phyloP scores from a whole-genome alignment of 2,797 vertebrate genomes.

The Cuniculus paca region DNA sequence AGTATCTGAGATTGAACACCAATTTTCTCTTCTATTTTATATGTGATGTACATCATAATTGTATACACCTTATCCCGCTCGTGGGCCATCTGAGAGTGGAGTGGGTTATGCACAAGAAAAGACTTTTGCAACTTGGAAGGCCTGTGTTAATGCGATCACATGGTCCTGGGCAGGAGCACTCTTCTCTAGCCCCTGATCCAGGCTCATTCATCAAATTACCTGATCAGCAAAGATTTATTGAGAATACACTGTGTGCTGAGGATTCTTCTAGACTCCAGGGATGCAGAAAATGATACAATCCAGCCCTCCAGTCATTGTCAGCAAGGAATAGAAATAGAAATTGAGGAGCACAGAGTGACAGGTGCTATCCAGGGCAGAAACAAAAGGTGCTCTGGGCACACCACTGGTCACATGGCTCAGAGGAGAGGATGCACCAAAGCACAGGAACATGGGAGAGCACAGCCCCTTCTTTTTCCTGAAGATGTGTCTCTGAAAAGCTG shows the following conservation, averaged over 20 bases:
- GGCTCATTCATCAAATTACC: neutral
- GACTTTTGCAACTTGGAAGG: neutral
- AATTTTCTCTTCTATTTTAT: neutral
- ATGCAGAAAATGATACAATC: neutral
- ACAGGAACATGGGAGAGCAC: neutral
- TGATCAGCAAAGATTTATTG: neutral
- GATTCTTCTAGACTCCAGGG: neutral
- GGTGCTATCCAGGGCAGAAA: neutral
- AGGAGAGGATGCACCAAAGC: fast-evolving
- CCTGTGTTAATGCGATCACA: neutral
- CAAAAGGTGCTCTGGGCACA: neutral
- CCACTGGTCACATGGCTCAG: fast-evolving
- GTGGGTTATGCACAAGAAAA: neutral
- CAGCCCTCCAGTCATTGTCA: neutral
- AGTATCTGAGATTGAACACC: neutral
- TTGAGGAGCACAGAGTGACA: neutral
- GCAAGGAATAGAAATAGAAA: neutral
- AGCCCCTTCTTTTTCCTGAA: neutral
- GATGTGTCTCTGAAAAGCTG: neutral
- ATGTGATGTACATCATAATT: fast-evolving
- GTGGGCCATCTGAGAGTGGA: neutral
- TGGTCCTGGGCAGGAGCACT: fast-evolving
- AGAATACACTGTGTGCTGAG: neutral
- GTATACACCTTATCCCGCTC: fast-evolving
- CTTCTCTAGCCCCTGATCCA: neutral